These are phyloP conservation scores for Drosophila pseudotakahashii DNA, from an alignment of 2,888 invertebrate species.

Conservation along the genomic window DNA sequence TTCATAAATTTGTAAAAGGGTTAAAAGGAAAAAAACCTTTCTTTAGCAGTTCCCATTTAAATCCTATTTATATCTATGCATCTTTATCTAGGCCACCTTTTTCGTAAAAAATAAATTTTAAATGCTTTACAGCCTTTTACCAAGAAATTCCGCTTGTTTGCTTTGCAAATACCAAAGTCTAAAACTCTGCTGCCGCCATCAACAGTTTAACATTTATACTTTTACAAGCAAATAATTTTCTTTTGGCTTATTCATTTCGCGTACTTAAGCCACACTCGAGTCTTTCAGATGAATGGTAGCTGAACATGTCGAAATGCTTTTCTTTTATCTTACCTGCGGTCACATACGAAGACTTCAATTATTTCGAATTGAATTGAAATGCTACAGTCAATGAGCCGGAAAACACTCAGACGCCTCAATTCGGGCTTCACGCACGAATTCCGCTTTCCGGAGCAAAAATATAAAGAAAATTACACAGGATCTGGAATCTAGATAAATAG, in stretches of 20 bases:
- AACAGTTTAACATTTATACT: constrained; percentile 24
- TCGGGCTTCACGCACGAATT: constrained; percentile 42
- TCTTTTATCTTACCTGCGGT: constrained; percentile 44
- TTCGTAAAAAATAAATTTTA: constrained; percentile 10
- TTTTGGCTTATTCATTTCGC: constrained; percentile 31
- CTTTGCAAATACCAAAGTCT: constrained; percentile 15
- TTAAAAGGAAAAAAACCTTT: background rate
- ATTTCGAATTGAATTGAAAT: constrained; percentile 69
- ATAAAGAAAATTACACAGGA: constrained; percentile 26
- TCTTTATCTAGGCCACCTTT: background rate
- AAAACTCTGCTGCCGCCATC: background rate
- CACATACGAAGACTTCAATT: constrained; percentile 57
- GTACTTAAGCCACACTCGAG: constrained; percentile 10
- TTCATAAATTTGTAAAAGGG: background rate
- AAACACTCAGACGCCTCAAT: constrained; percentile 50
- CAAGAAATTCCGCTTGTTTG: constrained; percentile 7
- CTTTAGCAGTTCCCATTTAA: background rate
- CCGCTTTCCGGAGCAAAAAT: constrained; percentile 12
- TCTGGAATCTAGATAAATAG: constrained; percentile 13
- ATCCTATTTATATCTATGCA: too few relatives aligned
- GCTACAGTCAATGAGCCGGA: constrained; percentile 64
- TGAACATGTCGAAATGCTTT: constrained; percentile 25
- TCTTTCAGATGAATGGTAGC: constrained; percentile 12
- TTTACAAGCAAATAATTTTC: constrained; percentile 29
- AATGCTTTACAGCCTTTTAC: constrained; percentile 3